These are phyloP conservation scores for Myathropa florea DNA, from an alignment of 2,888 invertebrate species.

Conservation along the genomic window DNA sequence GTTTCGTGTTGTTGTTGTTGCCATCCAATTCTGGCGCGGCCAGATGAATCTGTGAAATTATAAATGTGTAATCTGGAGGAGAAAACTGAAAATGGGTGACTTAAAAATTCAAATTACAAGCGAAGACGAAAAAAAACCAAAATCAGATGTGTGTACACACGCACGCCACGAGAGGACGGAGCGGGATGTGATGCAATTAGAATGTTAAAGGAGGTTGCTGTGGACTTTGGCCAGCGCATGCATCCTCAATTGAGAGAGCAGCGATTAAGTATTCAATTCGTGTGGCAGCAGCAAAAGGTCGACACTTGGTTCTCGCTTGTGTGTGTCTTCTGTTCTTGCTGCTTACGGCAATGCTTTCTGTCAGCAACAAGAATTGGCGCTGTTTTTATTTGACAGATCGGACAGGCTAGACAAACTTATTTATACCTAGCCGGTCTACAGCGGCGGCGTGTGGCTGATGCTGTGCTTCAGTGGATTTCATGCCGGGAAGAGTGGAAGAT, in stretches of 20 bases:
- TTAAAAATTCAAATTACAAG: constrained; percentile 49
- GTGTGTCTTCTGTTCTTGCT: no score
- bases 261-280: constrained; percentile 48
- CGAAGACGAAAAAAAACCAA: not conserved
- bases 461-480: not conserved
- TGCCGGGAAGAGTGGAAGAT: not conserved
- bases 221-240: constrained; percentile 27
- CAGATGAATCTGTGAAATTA: constrained; percentile 28
- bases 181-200: constrained; percentile 47
- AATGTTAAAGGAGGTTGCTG: constrained; percentile 9
- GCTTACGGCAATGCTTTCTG: not conserved
- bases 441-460: not conserved
- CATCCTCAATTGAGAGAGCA: constrained; percentile 27
- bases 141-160: not conserved
- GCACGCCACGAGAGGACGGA: not conserved
- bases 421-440: not conserved
- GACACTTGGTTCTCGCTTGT: constrained; percentile 2
- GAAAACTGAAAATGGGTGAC: constrained; percentile 30
- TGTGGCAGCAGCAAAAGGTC: not conserved
- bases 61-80: constrained; percentile 45
- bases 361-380: not conserved
- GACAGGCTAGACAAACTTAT: constrained; percentile 7
- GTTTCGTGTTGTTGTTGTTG: not conserved
- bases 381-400: constrained; percentile 8
- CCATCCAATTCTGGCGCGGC: not conserved